A percentile compares a stretch with the other conserved stretches of the same genome.
These are phyloP conservation scores for Novumbra hubbsi DNA, from an alignment of 2,797 vertebrate genomes.

Conservation along the genomic window DNA sequence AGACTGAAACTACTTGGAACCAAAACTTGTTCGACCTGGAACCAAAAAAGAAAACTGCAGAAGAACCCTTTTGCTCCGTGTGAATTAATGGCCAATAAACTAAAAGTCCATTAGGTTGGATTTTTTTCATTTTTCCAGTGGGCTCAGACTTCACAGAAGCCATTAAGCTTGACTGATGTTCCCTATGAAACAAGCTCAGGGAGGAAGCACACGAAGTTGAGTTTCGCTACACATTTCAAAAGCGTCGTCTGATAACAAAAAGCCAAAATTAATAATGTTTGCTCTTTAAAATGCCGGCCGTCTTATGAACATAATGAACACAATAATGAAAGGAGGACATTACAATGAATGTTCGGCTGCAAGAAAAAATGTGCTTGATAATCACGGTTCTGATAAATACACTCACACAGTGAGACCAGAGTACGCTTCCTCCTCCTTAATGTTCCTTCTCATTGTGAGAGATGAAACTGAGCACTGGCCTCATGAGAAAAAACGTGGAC, in stretches of 20 bases:
- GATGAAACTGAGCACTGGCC: not conserved
- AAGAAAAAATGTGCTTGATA: not conserved
- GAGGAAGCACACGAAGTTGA: not conserved
- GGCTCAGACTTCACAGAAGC: not conserved
- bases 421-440: not conserved
- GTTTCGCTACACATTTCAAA: not conserved
- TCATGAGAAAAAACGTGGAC: too few relatives aligned
- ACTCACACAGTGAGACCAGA: not conserved
- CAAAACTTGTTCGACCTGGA: too few relatives aligned
- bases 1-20: too few relatives aligned
- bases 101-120: not conserved
- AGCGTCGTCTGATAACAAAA: not conserved
- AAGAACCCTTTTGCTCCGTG: not conserved
- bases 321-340: constrained; percentile 14
- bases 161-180: not conserved
- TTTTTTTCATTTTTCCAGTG: not conserved
- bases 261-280: not conserved
- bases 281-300: constrained; percentile 1
- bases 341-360: constrained; percentile 2
- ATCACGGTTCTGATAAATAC: not conserved
- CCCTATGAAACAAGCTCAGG: not conserved
- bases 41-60: too few relatives aligned
- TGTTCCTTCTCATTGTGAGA: not conserved
- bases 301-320: constrained; percentile 11
- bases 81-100: not conserved